These are phyloP conservation scores for Cossypha caffra DNA, from an alignment of 2,797 vertebrate species.

Conservation along the genomic window DNA sequence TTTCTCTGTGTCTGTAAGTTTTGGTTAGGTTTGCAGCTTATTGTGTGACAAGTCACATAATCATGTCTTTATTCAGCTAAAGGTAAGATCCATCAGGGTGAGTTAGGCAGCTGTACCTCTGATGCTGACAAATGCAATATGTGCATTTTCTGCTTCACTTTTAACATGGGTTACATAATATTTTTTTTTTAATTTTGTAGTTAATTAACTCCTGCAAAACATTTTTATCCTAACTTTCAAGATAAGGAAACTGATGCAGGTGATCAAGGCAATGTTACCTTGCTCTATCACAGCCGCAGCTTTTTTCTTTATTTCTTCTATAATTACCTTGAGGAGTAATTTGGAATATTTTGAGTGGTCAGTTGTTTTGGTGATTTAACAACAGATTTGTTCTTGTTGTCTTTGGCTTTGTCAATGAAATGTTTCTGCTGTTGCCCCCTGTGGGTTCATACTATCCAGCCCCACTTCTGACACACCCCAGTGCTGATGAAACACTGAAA, in stretches of 20 bases:
- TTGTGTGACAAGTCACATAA: accelerated
- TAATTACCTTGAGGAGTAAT: background rate
- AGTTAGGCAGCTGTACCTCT: background rate
- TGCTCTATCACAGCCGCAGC: background rate
- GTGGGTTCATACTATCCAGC: background rate
- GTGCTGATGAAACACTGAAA: background rate
- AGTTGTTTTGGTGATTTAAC: background rate
- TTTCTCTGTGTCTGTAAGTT: background rate
- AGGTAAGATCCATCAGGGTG: background rate
- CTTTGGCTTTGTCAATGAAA: background rate
- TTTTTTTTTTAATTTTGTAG: background rate
- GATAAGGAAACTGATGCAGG: background rate
- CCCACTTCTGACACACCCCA: background rate
- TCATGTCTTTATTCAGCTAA: background rate
- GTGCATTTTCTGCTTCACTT: background rate
- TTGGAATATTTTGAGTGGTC: background rate
- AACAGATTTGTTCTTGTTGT: accelerated
- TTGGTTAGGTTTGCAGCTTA: background rate
- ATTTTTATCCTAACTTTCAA: background rate
- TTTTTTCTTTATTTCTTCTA: background rate
- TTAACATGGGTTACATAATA: background rate
- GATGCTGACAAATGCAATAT: background rate
- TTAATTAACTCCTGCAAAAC: background rate
- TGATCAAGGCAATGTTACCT: background rate
- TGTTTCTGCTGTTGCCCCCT: background rate